Conservation (phyloP, 2,113 vertebrate species). For the Parotia lawesii region DNA sequence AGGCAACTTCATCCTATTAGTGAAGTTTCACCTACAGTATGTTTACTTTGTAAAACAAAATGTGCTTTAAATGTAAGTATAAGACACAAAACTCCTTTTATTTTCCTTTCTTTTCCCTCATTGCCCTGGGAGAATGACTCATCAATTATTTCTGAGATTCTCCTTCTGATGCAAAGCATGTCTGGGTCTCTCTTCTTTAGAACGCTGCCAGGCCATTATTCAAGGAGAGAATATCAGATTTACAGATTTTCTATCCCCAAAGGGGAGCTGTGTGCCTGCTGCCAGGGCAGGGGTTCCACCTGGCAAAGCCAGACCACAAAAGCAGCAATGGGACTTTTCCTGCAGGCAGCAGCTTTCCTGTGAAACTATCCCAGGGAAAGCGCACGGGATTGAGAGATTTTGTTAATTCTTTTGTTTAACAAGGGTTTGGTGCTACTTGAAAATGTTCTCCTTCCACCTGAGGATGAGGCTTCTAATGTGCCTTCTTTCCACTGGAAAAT, state of each 20-base stretch:
- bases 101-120: background rate
- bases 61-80: background rate
- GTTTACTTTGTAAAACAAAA: background rate
- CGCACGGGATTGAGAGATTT: background rate
- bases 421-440: background rate
- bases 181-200: background rate
- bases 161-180: background rate
- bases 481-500: background rate
- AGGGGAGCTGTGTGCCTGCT: fast-evolving
- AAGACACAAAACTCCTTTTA: background rate
- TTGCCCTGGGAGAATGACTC: background rate
- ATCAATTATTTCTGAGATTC: background rate
- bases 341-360: background rate
- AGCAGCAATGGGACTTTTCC: background rate
- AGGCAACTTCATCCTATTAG: background rate
- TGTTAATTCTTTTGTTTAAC: background rate
- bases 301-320: background rate
- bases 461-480: background rate
- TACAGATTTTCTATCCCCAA: background rate
- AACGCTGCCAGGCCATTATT: background rate
- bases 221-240: background rate
- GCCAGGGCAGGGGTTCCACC: background rate
- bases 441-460: background rate
- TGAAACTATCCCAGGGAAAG: background rate
- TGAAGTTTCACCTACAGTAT: background rate